A percentile compares a stretch with the other conserved stretches of the same genome.
These are phyloP conservation scores for Seira musarum DNA, from an alignment of 2,888 invertebrate genomes.

Conservation along the genomic window DNA sequence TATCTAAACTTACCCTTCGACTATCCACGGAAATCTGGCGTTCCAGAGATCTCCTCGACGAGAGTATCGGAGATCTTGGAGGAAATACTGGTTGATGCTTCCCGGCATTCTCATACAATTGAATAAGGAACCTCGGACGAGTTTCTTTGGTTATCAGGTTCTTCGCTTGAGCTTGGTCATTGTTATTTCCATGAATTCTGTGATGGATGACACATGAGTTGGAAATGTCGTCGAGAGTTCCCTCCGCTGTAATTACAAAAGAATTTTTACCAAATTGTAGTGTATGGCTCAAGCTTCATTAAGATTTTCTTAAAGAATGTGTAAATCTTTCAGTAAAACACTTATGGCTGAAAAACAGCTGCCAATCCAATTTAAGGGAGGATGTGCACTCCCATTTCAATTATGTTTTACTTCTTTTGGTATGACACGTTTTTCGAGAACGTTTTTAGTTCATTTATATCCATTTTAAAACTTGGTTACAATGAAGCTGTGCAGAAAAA, in stretches of 20 bases:
- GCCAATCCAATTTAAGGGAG: too few species aligned
- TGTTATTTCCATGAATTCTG: slow-evolving; percentile 27
- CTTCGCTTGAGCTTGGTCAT: slow-evolving; percentile 13
- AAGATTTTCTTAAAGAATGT: neutral
- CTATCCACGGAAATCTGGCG: slow-evolving; percentile 57
- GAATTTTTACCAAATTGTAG: neutral
- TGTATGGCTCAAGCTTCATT: neutral
- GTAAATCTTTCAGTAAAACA: slow-evolving; percentile 20
- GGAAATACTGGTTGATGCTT: slow-evolving; percentile 63
- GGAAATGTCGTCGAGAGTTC: slow-evolving; percentile 65
- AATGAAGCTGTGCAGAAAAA: too few species aligned
- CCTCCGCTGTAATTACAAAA: slow-evolving; percentile 64
- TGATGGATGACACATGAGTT: slow-evolving; percentile 41
- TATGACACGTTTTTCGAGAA: too few species aligned
- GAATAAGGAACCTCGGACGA: slow-evolving; percentile 64
- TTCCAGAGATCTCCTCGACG: slow-evolving; percentile 49
- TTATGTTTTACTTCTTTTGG: too few species aligned
- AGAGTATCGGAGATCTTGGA: slow-evolving; percentile 63
- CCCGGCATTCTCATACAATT: slow-evolving; percentile 65
- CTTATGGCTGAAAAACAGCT: slow-evolving; percentile 11
- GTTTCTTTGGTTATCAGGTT: slow-evolving; percentile 51
- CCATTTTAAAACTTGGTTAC: too few species aligned
- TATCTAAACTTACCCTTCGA: slow-evolving; percentile 62
- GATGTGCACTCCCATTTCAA: too few species aligned
- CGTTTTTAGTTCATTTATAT: too few species aligned